Evolutionary conservation across 2,888 invertebrate species (phyloP), one percentile per base, ranked within the genome.

Genomic region (Glaucopsyche alexis): DNA sequence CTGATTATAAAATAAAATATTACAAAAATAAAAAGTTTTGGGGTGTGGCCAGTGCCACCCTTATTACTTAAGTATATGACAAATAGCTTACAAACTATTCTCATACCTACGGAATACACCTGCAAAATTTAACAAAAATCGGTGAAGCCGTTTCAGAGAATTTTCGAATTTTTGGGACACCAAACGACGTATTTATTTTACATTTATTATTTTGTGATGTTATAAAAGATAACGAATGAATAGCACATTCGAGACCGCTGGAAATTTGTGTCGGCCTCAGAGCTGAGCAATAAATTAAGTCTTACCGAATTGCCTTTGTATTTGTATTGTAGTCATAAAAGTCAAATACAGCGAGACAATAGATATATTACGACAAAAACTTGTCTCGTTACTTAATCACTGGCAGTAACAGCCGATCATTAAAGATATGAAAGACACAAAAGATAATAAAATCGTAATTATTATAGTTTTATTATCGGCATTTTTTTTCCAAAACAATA

Each of bases 281-380:
- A 60, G 13, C 14, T 6, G 60, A 60, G 29, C 60, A 11, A 60
- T 67, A 67, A 67, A 67, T 67, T 67, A 45, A 4, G 67, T 13
- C 67, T 16, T 11, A 38, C 67, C 42, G 45, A 67, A 67, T 67
- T 45, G 67, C 67, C 16, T 45, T 45, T 16, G 67, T n/a, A n/a
- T 45, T 67, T 8, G 45, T 67, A 45, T 45, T 16, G 67, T n/a
- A n/a, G 67, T 67, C n/a, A 67, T 67, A 45, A 67, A 67, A 67
- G 67, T 67, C 45, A n/a, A 42, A 45, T 45, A 45, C 67, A 9
- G 19, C 45, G 42, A 42, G 67, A 67, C 67, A 67, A 67, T 16
- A 60, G 29, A 60, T 60, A 29, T 60, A 38, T 60, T 60, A 60
- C 60, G 60, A 60, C 60, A 60, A 60, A 60, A 38, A 60, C 60